Percentiles rank a stretch among this genome's conserved stretches.
phyloP scores from a whole-genome alignment of 2,888 invertebrate genomes.

The Chymomyza procnemis region DNA sequence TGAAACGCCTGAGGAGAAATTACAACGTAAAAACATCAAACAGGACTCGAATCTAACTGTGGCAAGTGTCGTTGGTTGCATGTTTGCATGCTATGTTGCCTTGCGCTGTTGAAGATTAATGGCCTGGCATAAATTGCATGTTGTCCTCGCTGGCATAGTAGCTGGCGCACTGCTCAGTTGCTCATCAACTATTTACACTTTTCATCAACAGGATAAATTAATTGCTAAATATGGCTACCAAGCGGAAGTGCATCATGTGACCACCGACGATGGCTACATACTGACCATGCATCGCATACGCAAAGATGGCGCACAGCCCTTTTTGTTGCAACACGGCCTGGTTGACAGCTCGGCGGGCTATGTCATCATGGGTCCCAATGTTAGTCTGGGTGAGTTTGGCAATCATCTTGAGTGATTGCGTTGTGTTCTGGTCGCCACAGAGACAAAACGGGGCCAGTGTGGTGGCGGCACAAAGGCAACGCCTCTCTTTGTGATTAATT shows the following conservation, averaged over 20 bases:
- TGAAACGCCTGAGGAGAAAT: constrained; percentile 70
- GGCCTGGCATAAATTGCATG: constrained; percentile 9
- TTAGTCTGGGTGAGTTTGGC: constrained; percentile 78
- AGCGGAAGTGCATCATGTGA: constrained; percentile 82
- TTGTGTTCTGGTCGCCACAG: background rate
- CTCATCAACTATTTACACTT: constrained; percentile 22
- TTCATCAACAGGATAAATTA: constrained; percentile 78
- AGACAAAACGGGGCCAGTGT: background rate
- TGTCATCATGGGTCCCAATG: constrained; percentile 85
- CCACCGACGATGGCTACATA: constrained; percentile 88
- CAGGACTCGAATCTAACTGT: constrained; percentile 74
- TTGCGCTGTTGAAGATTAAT: constrained; percentile 45
- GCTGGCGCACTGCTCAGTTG: background rate
- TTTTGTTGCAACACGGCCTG: constrained; percentile 86
- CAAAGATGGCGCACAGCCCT: constrained; percentile 80
- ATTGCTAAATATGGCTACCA: constrained; percentile 83
- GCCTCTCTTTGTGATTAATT: constrained; percentile 46
- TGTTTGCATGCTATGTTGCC: background rate
- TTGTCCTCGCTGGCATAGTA: background rate
- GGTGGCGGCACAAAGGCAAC: background rate
- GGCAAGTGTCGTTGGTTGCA: constrained; percentile 51
- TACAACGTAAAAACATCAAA: constrained; percentile 72
- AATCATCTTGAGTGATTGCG: constrained; percentile 12
- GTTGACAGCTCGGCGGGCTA: constrained; percentile 86
- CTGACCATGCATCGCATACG: constrained; percentile 86